Evolutionary conservation across 2,888 invertebrate genomes (phyloP).

Genomic region (Geotrupes spiniger): DNA sequence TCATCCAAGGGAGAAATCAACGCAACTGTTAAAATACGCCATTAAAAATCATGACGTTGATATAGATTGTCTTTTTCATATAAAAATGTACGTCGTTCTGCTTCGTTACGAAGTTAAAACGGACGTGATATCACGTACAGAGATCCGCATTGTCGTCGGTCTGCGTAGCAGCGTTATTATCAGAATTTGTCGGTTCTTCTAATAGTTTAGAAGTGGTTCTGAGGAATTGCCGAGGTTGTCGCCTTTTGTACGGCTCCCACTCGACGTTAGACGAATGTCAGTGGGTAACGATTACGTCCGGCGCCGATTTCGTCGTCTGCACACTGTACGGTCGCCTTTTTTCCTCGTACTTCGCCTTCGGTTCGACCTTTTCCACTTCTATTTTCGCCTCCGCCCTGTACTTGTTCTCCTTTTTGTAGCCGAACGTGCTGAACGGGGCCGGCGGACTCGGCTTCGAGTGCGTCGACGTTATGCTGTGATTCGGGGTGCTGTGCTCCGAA

Average conservation of each 20-base stretch:
- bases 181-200: background rate
- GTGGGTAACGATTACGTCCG: conserved; percentile 85
- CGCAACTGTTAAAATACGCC: background rate
- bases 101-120: conserved; percentile 3
- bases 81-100: background rate
- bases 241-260: conserved; percentile 60
- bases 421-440: conserved; percentile 57
- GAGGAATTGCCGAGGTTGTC: conserved; percentile 53
- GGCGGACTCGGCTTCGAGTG: conserved; percentile 40
- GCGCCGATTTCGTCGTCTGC: conserved; percentile 84
- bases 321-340: conserved; percentile 69
- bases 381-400: conserved; percentile 62
- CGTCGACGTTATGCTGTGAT: conserved; percentile 45
- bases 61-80: conserved; percentile 4
- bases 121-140: conserved; percentile 37
- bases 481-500: conserved; percentile 46
- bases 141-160: conserved; percentile 41
- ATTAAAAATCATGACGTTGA: background rate
- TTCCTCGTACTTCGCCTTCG: conserved; percentile 28
- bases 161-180: conserved; percentile 33
- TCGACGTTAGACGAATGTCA: conserved; percentile 69
- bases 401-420: conserved; percentile 51
- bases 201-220: conserved; percentile 41
- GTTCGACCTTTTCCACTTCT: conserved; percentile 52
- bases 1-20: no score